A percentile compares a stretch with the other conserved stretches of the same genome.
Evolutionary conservation across 2,888 invertebrate species (phyloP).

Genomic region (Leptopilina syphax): DNA sequence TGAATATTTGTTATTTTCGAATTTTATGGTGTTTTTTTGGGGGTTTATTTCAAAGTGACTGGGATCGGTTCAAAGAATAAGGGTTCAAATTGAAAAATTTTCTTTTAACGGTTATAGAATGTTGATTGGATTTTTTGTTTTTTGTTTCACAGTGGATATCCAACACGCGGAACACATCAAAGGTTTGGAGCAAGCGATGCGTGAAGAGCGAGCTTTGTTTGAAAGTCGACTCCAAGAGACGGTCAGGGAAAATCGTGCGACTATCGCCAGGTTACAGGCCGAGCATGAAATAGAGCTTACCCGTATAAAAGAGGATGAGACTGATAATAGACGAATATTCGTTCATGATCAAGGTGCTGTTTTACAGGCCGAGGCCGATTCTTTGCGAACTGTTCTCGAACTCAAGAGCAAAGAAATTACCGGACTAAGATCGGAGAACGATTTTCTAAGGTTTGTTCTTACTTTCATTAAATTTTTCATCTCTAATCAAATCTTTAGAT

Average conservation of each 20-base stretch:
- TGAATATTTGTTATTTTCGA: too few species aligned
- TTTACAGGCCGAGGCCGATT: constrained; percentile 87
- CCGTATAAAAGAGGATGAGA: constrained; percentile 77
- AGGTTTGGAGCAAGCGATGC: constrained; percentile 62
- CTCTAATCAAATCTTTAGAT: too few species aligned
- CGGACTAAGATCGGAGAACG: constrained; percentile 84
- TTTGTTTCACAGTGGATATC: constrained; percentile 64
- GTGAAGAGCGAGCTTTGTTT: constrained; percentile 67
- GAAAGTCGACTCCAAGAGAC: constrained; percentile 66
- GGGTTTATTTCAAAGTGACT: too few species aligned
- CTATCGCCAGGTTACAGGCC: constrained; percentile 71
- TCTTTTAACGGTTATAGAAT: neutral
- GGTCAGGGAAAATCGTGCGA: constrained; percentile 67
- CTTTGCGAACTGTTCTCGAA: constrained; percentile 91
- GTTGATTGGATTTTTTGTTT: constrained; percentile 39
- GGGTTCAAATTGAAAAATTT: neutral
- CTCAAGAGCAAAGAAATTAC: constrained; percentile 91
- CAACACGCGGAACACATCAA: constrained; percentile 64
- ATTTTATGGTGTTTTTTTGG: too few species aligned
- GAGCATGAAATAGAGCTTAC: constrained; percentile 80
- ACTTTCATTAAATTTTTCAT: neutral
- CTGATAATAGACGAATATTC: constrained; percentile 77
- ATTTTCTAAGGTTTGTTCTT: constrained; percentile 74
- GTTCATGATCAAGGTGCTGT: constrained; percentile 77
- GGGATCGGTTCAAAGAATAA: too few species aligned